Evolutionary conservation across 2,888 invertebrate species (phyloP), one percentile per base, ranked within the genome.

Genomic region (Brachynemurus nebulosus): DNA sequence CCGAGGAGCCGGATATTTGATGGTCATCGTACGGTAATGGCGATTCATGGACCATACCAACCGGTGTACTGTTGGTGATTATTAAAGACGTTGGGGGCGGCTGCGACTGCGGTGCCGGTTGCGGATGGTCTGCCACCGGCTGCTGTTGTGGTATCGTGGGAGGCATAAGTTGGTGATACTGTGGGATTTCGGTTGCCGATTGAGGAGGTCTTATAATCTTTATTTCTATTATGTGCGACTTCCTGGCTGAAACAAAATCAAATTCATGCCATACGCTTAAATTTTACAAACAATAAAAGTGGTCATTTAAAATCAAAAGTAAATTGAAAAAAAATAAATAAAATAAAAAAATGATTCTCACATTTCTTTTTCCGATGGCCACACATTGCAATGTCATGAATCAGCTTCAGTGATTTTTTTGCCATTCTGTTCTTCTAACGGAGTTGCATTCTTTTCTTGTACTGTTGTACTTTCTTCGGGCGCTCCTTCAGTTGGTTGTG

Each of bases 221-320:
- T 21, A 40, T 12, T 14, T 40, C 61, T 64, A 66, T 64, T 70
- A 71, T 66, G 66, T 69, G 67, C 66, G 70, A 67, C 71, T 71
- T 72, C 71, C 72, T 72, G 67, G 70, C 72, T 72, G 68, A 62
- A 72, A 72, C 71, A 72, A 71, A 70, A 42, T 6, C n/a, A 30
- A 30, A 7, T 30, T 30, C 30, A 30, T 30, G 30, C 30, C n/a
- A n/a, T n/a, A n/a, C n/a, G n/a, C n/a, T n/a, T n/a, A n/a, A n/a
- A n/a, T n/a, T n/a, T n/a, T n/a, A n/a, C n/a, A n/a, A n/a, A n/a
- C n/a, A n/a, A n/a, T n/a, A n/a, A n/a, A n/a, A n/a, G n/a, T n/a
- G n/a, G n/a, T n/a, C n/a, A n/a, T n/a, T n/a, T n/a, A n/a, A n/a
- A n/a, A n/a, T n/a, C n/a, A n/a, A n/a, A n/a, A n/a, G n/a, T n/a